phyloP scores from a whole-genome alignment of 2,113 vertebrate species.

The Sinocyclocheilus grahami region DNA sequence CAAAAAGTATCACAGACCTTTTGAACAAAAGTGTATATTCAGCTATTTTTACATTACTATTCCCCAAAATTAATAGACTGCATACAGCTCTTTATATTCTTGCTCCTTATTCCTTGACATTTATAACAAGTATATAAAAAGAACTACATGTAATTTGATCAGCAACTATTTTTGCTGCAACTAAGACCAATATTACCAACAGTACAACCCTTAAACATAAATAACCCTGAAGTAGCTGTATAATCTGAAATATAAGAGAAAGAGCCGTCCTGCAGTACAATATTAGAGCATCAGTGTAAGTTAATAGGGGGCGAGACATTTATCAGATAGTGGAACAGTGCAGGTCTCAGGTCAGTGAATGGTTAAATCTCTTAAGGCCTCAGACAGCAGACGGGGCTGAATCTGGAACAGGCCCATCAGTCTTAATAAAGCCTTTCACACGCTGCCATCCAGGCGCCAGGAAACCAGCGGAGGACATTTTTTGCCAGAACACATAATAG shows the following conservation, averaged over 20 bases:
- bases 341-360: conserved; percentile 20
- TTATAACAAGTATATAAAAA: background rate
- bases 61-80: too few relatives aligned
- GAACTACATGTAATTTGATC: background rate
- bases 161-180: background rate
- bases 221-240: background rate
- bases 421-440: conserved; percentile 60
- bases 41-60: too few relatives aligned
- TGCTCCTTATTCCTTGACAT: background rate
- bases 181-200: background rate
- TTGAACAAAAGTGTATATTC: background rate
- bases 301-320: background rate
- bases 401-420: conserved; percentile 54
- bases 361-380: conserved; percentile 25
- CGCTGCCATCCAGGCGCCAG: conserved; percentile 64
- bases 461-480: conserved; percentile 57
- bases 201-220: background rate
- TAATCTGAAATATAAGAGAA: background rate
- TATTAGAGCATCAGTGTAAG: background rate
- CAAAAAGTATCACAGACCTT: background rate
- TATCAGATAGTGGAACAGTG: background rate
- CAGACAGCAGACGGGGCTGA: conserved; percentile 54
- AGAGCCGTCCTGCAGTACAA: background rate
- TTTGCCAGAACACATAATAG: conserved; percentile 47
- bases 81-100: background rate